phyloP scores from a whole-genome alignment of 2,888 invertebrate genomes.

The Helicoverpa assulta region DNA sequence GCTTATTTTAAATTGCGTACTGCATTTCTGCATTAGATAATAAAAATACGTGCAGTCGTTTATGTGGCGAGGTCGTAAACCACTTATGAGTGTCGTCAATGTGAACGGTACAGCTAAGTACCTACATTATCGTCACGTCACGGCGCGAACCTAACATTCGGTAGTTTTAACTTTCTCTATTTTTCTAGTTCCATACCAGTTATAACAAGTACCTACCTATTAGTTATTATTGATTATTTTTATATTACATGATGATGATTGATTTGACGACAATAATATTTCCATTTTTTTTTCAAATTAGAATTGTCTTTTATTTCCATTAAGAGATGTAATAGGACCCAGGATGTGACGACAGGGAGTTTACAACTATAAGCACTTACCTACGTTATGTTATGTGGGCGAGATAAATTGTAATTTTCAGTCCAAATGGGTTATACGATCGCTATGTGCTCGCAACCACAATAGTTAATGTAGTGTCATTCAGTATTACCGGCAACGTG shows the following conservation, averaged over 20 bases:
- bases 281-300: no score
- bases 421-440: not conserved
- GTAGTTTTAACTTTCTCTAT: not conserved
- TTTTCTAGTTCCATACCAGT: not conserved
- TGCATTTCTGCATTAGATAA: conserved; percentile 7
- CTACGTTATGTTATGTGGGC: not conserved
- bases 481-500: not conserved
- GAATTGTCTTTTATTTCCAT: not conserved
- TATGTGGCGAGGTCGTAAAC: conserved; percentile 8
- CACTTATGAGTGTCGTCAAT: not conserved
- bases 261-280: no score
- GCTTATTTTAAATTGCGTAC: conserved; percentile 10
- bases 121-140: conserved; percentile 15
- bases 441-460: not conserved
- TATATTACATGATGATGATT: no score
- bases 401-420: not conserved
- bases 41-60: conserved; percentile 1
- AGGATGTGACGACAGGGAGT: not conserved
- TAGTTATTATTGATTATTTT: no score
- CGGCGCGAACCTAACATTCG: not conserved
- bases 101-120: not conserved
- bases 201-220: no score
- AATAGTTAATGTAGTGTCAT: not conserved
- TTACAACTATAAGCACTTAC: not conserved
- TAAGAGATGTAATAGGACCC: conserved; percentile 1